Evolutionary conservation across 2,888 invertebrate genomes (phyloP), one percentile per base, ranked within the genome.

Genomic region (Cylloceria caligata): DNA sequence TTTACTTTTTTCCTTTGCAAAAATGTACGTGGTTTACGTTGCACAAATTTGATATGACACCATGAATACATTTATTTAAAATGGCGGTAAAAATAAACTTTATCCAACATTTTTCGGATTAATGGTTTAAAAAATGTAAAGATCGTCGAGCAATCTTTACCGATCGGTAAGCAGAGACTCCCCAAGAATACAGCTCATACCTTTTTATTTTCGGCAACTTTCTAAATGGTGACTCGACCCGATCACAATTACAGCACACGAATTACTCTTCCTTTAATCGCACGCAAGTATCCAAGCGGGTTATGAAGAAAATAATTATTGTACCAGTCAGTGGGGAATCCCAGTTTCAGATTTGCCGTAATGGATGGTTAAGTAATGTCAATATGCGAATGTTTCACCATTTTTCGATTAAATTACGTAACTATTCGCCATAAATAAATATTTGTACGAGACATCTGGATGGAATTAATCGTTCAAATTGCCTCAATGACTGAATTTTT

Each of bases 191-290:
- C 27, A 16, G 13, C 24, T 24, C 55, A 39, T 16, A 16, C 9
- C 16, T 30, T 9, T 27, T 47, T 4, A 16, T 72, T 77, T 77
- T 81, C 72, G 68, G 13, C 72, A 69, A 78, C 78, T 78, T 81
- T 81, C 81, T 78, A 81, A 78, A 74, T 78, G 60, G 39, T 57
- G n/a, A 60, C 49, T 72, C 47, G 57, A 64, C 60, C 69, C 52
- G 60, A 42, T 16, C 3, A 24, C 74, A 16, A 74, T 62, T 34
- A n/a, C 36, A 52, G 34, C 52, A 55, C 19, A 0, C 19, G 11
- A 4, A 36, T 36, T 60, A 16, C 34, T 16, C 34, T 11, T 19
- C 7, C 16, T 1, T 34, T 34, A n/a, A n/a, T n/a, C n/a, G 60
- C 55, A 27, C 11, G 55, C 55, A 27, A 27, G 27, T 55, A 11